These are phyloP conservation scores for Aphis gossypii DNA, from an alignment of 1,140 invertebrate genomes.

Conservation along the genomic window DNA sequence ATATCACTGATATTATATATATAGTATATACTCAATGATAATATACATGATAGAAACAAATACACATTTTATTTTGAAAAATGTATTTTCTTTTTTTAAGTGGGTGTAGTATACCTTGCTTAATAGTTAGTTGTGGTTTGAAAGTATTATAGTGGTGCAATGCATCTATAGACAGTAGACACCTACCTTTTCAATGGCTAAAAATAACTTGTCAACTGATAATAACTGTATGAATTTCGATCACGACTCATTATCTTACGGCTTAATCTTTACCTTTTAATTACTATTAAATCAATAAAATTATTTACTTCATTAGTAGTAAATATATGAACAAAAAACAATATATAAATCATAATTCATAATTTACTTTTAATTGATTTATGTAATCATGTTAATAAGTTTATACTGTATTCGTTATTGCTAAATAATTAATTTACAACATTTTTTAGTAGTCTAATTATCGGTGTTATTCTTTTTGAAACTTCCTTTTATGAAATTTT, in stretches of 20 bases:
- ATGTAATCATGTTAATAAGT: too few relatives aligned
- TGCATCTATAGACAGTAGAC: too few relatives aligned
- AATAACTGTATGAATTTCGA: not conserved
- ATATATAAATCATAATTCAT: too few relatives aligned
- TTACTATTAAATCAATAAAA: not conserved
- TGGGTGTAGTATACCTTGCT: not conserved
- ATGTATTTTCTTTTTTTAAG: not conserved
- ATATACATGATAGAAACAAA: not conserved
- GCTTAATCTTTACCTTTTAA: not conserved
- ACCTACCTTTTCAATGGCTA: not conserved
- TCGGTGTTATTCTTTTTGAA: too few relatives aligned
- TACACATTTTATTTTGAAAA: not conserved
- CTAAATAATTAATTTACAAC: too few relatives aligned
- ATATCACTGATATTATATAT: too few relatives aligned
- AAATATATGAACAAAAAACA: too few relatives aligned
- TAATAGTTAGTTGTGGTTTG: not conserved
- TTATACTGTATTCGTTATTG: too few relatives aligned
- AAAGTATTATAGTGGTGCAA: not conserved
- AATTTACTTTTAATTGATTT: too few relatives aligned
- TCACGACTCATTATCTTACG: not conserved
- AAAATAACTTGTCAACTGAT: not conserved
- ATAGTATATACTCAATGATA: not conserved
- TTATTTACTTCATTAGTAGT: not conserved
- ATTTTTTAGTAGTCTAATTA: too few relatives aligned
- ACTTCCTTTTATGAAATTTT: too few relatives aligned